A percentile compares a stretch with the other conserved stretches of the same genome.
Evolutionary conservation across 2,888 invertebrate species (phyloP).

Genomic region (Epirrhoe alternata): DNA sequence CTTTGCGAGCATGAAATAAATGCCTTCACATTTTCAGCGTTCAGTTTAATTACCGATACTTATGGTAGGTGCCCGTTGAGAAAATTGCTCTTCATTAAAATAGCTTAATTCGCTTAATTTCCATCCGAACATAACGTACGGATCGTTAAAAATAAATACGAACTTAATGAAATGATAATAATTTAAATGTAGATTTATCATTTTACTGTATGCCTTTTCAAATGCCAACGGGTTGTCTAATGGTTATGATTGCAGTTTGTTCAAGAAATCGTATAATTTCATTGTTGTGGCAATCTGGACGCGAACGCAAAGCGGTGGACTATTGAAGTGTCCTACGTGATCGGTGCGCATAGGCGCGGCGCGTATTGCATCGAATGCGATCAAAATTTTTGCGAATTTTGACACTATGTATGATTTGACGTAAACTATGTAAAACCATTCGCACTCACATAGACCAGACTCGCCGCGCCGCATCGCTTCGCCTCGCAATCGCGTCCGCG

Average conservation of each 20-base stretch:
- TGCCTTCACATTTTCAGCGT: conserved; percentile 13
- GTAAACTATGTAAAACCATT: too few species aligned
- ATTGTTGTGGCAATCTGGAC: too few species aligned
- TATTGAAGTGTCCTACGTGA: too few species aligned
- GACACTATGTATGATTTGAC: too few species aligned
- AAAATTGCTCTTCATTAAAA: conserved; percentile 26
- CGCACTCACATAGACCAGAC: too few species aligned
- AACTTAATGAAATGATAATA: conserved; percentile 3
- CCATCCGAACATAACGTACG: conserved; percentile 8
- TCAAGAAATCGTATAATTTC: too few species aligned
- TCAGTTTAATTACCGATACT: conserved; percentile 10
- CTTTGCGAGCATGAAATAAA: neutral
- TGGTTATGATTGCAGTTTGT: neutral
- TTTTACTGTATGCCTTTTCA: neutral
- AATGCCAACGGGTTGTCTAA: neutral
- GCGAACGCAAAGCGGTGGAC: too few species aligned
- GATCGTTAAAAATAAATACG: conserved; percentile 10
- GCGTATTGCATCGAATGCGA: too few species aligned
- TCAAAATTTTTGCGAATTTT: too few species aligned
- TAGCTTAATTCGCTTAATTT: conserved; percentile 31
- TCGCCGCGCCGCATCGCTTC: too few species aligned
- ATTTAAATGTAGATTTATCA: neutral
- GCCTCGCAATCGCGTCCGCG: too few species aligned
- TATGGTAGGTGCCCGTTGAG: conserved; percentile 1
- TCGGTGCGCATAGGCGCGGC: too few species aligned